A percentile compares a stretch with the other conserved stretches of the same genome.
phyloP scores from a whole-genome alignment of 2,113 vertebrate genomes.

The Atherinomorus stipes region DNA sequence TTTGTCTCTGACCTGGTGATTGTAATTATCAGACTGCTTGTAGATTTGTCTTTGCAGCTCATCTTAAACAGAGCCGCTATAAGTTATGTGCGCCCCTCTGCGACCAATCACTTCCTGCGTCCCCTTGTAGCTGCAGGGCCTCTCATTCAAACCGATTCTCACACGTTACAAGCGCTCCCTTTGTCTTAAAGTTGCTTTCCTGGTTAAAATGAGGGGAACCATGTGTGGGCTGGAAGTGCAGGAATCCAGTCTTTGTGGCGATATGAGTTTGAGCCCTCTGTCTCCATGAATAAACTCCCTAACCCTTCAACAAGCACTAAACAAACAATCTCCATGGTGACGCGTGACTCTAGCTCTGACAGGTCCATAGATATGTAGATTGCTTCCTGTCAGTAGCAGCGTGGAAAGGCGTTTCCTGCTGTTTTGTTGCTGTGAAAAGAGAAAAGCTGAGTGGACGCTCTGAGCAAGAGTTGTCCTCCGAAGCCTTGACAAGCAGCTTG shows the following conservation, averaged over 20 bases:
- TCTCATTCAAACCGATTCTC: constrained; percentile 61
- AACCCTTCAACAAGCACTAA: constrained; percentile 38
- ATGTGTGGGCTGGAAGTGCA: neutral
- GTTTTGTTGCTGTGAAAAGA: constrained; percentile 49
- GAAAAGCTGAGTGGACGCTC: constrained; percentile 52
- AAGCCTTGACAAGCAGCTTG: neutral
- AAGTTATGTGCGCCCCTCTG: constrained; percentile 9
- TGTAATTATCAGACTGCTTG: neutral
- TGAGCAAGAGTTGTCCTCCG: constrained; percentile 10
- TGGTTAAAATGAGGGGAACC: neutral
- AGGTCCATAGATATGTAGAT: constrained; percentile 68
- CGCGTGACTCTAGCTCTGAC: constrained; percentile 23
- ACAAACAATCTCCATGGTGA: constrained; percentile 59
- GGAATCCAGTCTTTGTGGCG: neutral
- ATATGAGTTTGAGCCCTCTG: neutral
- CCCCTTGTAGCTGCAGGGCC: constrained; percentile 46
- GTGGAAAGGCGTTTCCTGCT: constrained; percentile 63
- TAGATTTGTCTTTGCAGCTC: constrained; percentile 3
- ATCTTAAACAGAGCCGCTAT: neutral
- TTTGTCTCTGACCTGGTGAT: neutral
- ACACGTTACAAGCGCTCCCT: constrained; percentile 23
- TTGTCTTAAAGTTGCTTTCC: constrained; percentile 34
- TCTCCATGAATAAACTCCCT: constrained; percentile 1
- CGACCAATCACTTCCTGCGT: constrained; percentile 34
- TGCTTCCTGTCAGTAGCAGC: constrained; percentile 60